Conservation (phyloP, 1,140 invertebrate genomes). For the Amphibalanus amphitrite region DNA sequence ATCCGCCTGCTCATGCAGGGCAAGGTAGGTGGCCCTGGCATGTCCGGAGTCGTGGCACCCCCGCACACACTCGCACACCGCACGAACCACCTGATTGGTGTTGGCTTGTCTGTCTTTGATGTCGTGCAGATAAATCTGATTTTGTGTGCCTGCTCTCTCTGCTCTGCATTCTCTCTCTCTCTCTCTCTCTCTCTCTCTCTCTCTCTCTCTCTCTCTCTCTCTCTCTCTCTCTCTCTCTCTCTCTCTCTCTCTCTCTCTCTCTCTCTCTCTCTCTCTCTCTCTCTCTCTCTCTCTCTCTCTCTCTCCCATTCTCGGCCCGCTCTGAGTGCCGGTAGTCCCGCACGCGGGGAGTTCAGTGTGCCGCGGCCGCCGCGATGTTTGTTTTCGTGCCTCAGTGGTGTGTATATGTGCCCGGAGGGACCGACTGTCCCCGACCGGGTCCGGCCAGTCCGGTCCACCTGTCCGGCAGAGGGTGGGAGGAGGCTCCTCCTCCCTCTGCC, state of each 20-base stretch:
- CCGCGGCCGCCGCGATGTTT: neutral
- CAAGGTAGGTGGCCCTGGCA: neutral
- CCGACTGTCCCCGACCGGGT: neutral
- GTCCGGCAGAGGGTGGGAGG: too few species aligned
- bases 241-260: neutral
- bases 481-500: too few species aligned
- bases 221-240: neutral
- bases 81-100: too few species aligned
- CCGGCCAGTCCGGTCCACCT: too few species aligned
- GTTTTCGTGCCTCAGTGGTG: neutral
- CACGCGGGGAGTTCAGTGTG: too few species aligned
- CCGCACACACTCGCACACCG: too few species aligned
- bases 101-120: too few species aligned
- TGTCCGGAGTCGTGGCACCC: neutral
- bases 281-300: neutral
- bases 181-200: neutral
- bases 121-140: neutral
- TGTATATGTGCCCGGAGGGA: neutral
- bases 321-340: too few species aligned
- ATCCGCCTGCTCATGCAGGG: neutral
- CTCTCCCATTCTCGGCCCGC: neutral
- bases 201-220: neutral
- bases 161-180: neutral
- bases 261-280: neutral
- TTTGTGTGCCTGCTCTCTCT: neutral